phyloP scores from a whole-genome alignment of 1,140 invertebrate species.

The Saccostrea echinata region DNA sequence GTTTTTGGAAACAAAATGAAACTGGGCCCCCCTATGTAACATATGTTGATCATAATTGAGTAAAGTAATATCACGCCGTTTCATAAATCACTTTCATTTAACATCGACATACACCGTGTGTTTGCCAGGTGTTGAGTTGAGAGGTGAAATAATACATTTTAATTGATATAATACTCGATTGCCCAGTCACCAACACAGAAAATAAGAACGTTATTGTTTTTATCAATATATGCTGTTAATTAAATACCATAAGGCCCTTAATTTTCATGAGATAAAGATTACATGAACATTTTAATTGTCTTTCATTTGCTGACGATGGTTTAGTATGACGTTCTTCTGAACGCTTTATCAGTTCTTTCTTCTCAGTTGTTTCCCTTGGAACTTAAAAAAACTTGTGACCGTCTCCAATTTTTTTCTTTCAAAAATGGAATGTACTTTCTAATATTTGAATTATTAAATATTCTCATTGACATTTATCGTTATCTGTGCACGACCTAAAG shows the following conservation, averaged over 20 bases:
- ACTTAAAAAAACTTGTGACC: background rate
- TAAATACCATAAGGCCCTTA: background rate
- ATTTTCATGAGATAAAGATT: background rate
- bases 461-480: background rate
- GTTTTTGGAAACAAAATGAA: conserved; percentile 30
- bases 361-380: background rate
- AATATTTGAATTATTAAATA: background rate
- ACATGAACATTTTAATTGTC: background rate
- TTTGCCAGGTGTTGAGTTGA: conserved; percentile 18
- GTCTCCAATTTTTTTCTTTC: background rate
- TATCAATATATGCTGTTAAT: background rate
- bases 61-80: background rate
- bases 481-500: background rate
- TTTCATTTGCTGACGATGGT: background rate
- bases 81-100: conserved; percentile 33
- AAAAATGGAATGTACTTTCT: background rate
- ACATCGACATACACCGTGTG: background rate
- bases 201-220: background rate
- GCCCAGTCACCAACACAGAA: background rate
- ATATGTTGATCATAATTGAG: conserved; percentile 30
- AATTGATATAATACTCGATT: conserved; percentile 34
- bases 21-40: conserved; percentile 24
- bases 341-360: background rate
- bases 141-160: conserved; percentile 37
- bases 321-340: background rate